These are phyloP conservation scores for Philhelius pedissequus DNA, from an alignment of 2,888 invertebrate genomes.

Conservation along the genomic window DNA sequence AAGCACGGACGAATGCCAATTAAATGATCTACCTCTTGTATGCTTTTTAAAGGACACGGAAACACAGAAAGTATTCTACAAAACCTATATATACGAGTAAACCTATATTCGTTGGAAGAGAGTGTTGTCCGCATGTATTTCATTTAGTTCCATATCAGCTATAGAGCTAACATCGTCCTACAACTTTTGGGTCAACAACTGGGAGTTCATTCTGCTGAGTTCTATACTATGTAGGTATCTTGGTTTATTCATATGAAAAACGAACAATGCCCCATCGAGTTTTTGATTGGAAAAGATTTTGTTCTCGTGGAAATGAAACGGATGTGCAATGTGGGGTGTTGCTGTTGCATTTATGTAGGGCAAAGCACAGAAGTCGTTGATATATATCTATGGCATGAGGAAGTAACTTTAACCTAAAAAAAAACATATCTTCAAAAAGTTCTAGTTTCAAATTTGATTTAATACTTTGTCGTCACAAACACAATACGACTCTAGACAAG, in stretches of 20 bases:
- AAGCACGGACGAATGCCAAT: constrained; percentile 19
- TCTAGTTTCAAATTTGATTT: not conserved
- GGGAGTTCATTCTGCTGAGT: not conserved
- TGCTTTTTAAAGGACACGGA: constrained; percentile 1
- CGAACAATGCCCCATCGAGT: not conserved
- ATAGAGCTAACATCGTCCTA: not conserved
- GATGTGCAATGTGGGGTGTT: not conserved
- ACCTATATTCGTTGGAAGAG: no score
- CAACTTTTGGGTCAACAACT: constrained; percentile 15
- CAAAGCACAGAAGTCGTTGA: not conserved
- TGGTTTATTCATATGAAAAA: not conserved
- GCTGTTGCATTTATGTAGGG: constrained; percentile 1
- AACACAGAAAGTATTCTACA: constrained; percentile 4
- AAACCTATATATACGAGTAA: not conserved
- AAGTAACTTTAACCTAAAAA: not conserved
- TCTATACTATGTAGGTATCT: not conserved
- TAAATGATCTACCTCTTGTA: constrained; percentile 1
- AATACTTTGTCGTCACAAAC: not conserved
- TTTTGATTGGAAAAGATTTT: constrained; percentile 16
- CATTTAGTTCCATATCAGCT: not conserved
- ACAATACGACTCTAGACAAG: not conserved
- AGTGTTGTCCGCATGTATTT: not conserved
- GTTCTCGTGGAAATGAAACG: not conserved
- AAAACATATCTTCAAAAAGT: not conserved
- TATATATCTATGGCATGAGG: not conserved